Conservation (phyloP, 2,888 invertebrate genomes). For the Nebria brevicollis region DNA sequence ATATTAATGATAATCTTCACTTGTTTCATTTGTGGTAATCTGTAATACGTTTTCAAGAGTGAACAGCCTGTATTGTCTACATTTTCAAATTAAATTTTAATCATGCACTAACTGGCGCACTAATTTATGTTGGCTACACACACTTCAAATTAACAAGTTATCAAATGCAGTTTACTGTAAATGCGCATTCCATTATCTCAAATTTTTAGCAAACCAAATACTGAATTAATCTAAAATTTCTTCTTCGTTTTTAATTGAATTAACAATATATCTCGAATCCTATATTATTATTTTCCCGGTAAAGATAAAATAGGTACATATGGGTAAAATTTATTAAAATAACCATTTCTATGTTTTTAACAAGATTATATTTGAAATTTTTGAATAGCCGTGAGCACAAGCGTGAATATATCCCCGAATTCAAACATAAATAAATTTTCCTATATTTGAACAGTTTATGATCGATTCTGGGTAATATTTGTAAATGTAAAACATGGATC, state of each 20-base stretch:
- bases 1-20: no score
- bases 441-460: neutral
- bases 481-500: neutral
- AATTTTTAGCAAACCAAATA: neutral
- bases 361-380: neutral
- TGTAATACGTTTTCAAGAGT: no score
- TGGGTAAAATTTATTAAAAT: no score
- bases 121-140: neutral
- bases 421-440: neutral
- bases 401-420: neutral
- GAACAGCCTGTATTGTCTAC: no score
- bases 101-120: neutral
- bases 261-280: neutral
- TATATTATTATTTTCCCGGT: neutral
- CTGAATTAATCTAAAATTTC: neutral
- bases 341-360: neutral
- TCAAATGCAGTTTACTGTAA: neutral
- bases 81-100: neutral
- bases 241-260: neutral
- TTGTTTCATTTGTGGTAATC: no score
- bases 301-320: neutral
- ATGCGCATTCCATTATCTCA: neutral
- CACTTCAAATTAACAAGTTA: neutral
- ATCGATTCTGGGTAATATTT: neutral
- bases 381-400: neutral